A percentile compares a stretch with the other conserved stretches of the same genome.
These are phyloP conservation scores for Papilio glaucus DNA, from an alignment of 1,140 invertebrate genomes.

Conservation along the genomic window DNA sequence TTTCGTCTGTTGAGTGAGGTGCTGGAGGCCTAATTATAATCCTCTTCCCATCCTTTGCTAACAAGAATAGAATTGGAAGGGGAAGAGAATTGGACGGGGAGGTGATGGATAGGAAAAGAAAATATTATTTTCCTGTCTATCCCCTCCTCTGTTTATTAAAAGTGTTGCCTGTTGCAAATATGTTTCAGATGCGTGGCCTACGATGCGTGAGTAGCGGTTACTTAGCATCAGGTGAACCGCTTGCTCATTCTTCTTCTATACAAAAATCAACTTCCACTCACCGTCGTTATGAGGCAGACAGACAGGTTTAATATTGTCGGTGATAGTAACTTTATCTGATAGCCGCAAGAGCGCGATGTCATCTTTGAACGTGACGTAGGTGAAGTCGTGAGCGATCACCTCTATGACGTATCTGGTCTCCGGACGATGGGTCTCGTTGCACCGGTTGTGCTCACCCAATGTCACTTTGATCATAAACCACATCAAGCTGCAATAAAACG, in stretches of 20 bases:
- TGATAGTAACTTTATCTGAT: slow-evolving; percentile 89
- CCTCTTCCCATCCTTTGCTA: too few species aligned
- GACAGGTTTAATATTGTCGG: slow-evolving; percentile 89
- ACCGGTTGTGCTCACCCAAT: slow-evolving; percentile 92
- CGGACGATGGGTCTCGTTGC: slow-evolving; percentile 86
- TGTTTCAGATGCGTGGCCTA: not conserved
- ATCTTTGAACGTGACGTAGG: slow-evolving; percentile 91
- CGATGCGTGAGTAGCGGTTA: too few species aligned
- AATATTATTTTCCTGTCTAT: too few species aligned
- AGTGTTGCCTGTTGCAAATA: too few species aligned
- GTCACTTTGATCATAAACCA: slow-evolving; percentile 95
- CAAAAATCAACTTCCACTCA: slow-evolving; percentile 55
- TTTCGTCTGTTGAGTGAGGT: too few species aligned
- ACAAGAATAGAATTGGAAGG: too few species aligned
- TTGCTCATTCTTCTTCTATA: not conserved
- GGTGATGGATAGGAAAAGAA: too few species aligned
- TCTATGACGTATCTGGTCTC: slow-evolving; percentile 89
- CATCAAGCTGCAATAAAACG: slow-evolving; percentile 87
- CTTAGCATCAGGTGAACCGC: too few species aligned
- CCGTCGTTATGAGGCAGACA: slow-evolving; percentile 89
- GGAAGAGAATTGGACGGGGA: too few species aligned
- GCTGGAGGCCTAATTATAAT: too few species aligned
- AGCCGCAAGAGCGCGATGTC: slow-evolving; percentile 92
- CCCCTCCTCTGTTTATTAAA: too few species aligned
- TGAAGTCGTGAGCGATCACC: slow-evolving; percentile 89